Conservation (phyloP, 30 jellyfish, hydroid and myxozoan genomes). For the Catostylus mosaicus region DNA sequence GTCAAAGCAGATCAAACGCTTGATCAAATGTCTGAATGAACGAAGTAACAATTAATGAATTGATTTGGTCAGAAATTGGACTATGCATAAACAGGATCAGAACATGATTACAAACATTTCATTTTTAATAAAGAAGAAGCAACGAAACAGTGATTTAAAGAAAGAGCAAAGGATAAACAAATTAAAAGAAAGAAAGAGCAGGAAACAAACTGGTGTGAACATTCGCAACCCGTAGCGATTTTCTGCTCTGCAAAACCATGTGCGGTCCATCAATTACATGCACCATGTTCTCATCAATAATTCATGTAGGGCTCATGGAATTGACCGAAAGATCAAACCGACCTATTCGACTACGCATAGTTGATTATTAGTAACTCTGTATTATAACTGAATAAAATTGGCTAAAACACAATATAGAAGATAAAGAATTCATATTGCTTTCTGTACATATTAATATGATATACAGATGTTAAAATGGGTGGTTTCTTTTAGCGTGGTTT, state of each 20-base stretch:
- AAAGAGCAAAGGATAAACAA: no score
- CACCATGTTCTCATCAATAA: slow-evolving; percentile 34
- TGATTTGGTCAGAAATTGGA: no score
- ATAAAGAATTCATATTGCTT: neutral
- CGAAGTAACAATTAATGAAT: no score
- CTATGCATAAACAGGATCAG: no score
- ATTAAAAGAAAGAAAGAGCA: no score
- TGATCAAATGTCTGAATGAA: no score
- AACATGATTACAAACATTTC: no score
- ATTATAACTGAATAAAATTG: neutral
- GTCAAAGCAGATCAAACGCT: no score
- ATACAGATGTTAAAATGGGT: neutral
- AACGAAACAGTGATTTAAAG: no score
- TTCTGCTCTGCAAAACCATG: neutral
- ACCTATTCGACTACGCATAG: neutral
- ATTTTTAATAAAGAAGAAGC: no score
- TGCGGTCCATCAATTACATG: slow-evolving; percentile 55
- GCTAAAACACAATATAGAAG: neutral
- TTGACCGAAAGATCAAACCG: slow-evolving; percentile 30
- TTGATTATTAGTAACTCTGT: neutral
- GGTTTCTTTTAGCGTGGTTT: neutral
- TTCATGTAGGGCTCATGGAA: slow-evolving; percentile 32
- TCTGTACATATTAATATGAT: no score
- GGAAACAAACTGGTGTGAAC: slow-evolving; percentile 13
- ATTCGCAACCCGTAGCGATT: slow-evolving; percentile 22